These are phyloP conservation scores for Zelostemma sp. DNA, from an alignment of 1,140 invertebrate genomes.

Conservation along the genomic window DNA sequence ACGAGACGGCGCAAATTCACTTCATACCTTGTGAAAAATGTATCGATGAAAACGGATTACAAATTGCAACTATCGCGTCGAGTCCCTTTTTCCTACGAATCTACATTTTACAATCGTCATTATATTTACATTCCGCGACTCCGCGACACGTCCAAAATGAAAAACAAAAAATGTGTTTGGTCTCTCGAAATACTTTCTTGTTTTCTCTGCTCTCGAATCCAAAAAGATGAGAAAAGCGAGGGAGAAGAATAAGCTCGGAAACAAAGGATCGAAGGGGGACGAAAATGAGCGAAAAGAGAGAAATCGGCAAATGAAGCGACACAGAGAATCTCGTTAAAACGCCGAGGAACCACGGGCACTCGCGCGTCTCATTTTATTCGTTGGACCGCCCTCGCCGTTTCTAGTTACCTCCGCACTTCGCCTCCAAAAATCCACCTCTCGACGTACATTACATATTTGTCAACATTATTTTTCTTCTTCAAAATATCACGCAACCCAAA, in stretches of 20 bases:
- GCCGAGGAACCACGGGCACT: slow-evolving; percentile 23
- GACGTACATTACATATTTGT: slow-evolving; percentile 42
- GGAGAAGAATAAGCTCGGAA: not conserved
- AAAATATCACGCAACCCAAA: slow-evolving; percentile 57
- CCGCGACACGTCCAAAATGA: not conserved
- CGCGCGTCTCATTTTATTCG: slow-evolving; percentile 37
- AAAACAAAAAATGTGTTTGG: not conserved
- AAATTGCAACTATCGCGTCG: not conserved
- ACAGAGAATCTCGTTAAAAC: slow-evolving; percentile 19
- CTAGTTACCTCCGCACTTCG: slow-evolving; percentile 27
- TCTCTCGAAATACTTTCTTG: not conserved
- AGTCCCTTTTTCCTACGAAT: too few species aligned
- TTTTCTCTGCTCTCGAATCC: too few species aligned
- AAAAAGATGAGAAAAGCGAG: too few species aligned
- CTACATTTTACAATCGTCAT: not conserved
- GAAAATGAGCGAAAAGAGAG: slow-evolving; percentile 4
- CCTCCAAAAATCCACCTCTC: slow-evolving; percentile 25
- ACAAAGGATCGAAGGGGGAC: not conserved
- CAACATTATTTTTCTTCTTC: slow-evolving; percentile 45
- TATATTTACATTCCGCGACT: too few species aligned
- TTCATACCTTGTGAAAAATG: not conserved
- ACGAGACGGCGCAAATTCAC: not conserved
- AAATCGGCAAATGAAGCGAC: slow-evolving; percentile 7
- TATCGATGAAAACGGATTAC: too few species aligned
- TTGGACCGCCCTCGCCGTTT: slow-evolving; percentile 2